These are phyloP conservation scores for Phalacrocorax carbo DNA, from an alignment of 2,113 vertebrate genomes.

Conservation along the genomic window DNA sequence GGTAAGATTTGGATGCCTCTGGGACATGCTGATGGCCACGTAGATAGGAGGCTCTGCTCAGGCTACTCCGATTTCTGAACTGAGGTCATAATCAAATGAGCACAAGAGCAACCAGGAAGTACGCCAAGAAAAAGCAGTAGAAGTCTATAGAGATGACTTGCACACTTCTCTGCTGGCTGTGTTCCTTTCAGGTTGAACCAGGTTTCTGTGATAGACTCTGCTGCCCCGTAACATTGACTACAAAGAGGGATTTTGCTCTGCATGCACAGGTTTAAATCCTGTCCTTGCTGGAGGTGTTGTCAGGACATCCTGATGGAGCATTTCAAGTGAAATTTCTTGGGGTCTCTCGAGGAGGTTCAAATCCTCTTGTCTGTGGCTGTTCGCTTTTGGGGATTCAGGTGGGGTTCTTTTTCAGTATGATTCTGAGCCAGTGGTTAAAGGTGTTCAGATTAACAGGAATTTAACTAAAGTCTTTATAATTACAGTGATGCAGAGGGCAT, in stretches of 20 bases:
- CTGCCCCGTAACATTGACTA: background rate
- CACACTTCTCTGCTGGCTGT: background rate
- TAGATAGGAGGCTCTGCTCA: background rate
- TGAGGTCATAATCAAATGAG: background rate
- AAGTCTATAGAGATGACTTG: background rate
- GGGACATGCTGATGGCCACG: background rate
- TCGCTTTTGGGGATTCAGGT: background rate
- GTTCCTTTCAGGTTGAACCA: background rate
- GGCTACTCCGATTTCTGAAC: background rate
- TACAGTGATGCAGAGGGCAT: background rate
- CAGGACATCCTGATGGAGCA: background rate
- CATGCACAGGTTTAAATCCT: background rate
- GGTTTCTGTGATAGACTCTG: background rate
- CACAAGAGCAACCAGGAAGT: background rate
- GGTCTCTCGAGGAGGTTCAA: background rate
- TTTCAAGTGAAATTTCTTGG: background rate
- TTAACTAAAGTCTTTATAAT: constrained; percentile 4
- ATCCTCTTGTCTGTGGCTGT: background rate
- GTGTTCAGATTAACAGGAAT: background rate
- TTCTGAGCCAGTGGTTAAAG: background rate
- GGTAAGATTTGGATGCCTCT: background rate
- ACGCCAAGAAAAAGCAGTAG: background rate
- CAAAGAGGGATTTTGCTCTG: background rate
- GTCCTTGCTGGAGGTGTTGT: background rate
- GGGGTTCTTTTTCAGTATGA: background rate